These are phyloP conservation scores for Xenopus petersii DNA, from an alignment of 2,797 vertebrate species.

Conservation along the genomic window DNA sequence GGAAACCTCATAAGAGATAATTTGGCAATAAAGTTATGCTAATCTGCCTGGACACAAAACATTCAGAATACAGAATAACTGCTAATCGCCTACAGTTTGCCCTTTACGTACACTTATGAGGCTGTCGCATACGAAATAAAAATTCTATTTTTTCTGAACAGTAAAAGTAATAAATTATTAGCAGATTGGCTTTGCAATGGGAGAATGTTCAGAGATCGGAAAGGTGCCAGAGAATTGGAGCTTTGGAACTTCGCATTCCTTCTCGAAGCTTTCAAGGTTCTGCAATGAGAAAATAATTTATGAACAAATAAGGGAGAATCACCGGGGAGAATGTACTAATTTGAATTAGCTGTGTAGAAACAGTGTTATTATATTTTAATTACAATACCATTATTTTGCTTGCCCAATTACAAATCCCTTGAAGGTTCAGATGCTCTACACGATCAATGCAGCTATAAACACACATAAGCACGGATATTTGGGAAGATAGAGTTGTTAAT, in stretches of 20 bases:
- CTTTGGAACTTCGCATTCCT: slow-evolving; percentile 31
- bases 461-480: no score
- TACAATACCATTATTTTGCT: neutral
- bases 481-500: no score
- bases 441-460: no score
- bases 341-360: slow-evolving; percentile 6
- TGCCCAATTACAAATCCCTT: no score
- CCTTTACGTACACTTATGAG: slow-evolving; percentile 1
- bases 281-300: slow-evolving; percentile 12
- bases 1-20: slow-evolving; percentile 48
- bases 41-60: slow-evolving; percentile 53
- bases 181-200: slow-evolving; percentile 36
- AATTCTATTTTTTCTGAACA: slow-evolving; percentile 9
- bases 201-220: slow-evolving; percentile 14
- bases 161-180: slow-evolving; percentile 29
- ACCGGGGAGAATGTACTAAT: neutral
- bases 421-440: no score
- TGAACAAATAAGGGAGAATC: slow-evolving; percentile 12
- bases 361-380: neutral
- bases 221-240: neutral
- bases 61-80: slow-evolving; percentile 9
- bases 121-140: neutral
- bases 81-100: slow-evolving; percentile 13
- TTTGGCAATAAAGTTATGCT: slow-evolving; percentile 60
- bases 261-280: slow-evolving; percentile 2